Base-by-base conservation (phyloP, 2,888 invertebrate species). In the Euproctis similis region DNA sequence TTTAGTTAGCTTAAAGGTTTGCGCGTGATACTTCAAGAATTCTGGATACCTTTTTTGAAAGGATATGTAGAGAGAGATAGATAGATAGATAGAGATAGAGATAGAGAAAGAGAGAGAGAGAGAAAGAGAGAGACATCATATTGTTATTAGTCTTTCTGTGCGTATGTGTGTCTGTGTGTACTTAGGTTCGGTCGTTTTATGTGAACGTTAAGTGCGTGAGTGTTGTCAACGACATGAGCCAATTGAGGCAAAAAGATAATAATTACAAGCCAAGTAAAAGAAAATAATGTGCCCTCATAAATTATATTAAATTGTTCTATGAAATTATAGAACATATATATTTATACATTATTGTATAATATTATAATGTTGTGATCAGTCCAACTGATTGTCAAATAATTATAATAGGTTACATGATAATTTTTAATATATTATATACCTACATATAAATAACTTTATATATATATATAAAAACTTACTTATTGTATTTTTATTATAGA, bases 221-320 rank as follows among this genome's bases (percentile, higher is more conserved):
- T 49, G 59, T 44, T 46, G 46, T 39, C 41, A 25, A 23, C 30
- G 30, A 30, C 14, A 14, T 16, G 49, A 45, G 38, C 30, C 37
- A 38, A 46, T 41, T 42, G 51, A 12, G 53, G 50, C 59, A 47
- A 53, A 58, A 14, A n/a, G n/a, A n/a, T n/a, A n/a, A n/a, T n/a
- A n/a, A n/a, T n/a, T 14, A 14, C 6, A n/a, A 14, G 14, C 14
- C 14, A n/a, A n/a, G 62, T 62, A 56, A 54, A 59, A 22, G 30
- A 46, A 58, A 59, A 60, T 47, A 49, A 50, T 58, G 65, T 67
- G 68, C 64, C 64, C 68, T 46, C 57, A 60, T 60, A 39, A 42
- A 44, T 49, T 57, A 52, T 40, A 39, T 47, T 44, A 48, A 43
- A 42, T 47, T 39, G 45, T 48, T 39, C 44, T 46, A 34, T 34